These are phyloP conservation scores for Temnothorax curvispinosus DNA, from an alignment of 1,140 invertebrate genomes.

Conservation along the genomic window DNA sequence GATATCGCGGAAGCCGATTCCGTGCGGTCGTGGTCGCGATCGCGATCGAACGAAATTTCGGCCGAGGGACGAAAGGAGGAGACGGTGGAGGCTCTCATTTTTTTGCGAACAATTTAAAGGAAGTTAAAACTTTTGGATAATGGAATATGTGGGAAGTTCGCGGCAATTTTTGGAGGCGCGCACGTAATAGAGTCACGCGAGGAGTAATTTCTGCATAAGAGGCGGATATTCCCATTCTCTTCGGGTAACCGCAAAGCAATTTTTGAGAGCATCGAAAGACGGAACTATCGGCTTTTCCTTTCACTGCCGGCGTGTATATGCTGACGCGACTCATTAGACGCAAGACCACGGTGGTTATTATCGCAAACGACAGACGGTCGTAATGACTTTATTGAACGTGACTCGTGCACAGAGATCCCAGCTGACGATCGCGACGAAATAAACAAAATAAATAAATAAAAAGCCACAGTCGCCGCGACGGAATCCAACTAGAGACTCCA, in stretches of 20 bases:
- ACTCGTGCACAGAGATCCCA: conserved; percentile 2
- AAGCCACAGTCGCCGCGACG: background rate
- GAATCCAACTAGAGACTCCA: background rate
- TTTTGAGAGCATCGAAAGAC: conserved; percentile 17
- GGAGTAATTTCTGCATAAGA: background rate
- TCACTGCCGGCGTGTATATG: background rate
- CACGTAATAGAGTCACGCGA: background rate
- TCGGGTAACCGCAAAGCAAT: conserved; percentile 12
- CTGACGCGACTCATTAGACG: conserved; percentile 22
- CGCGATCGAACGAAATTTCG: conserved; percentile 10
- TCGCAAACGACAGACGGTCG: background rate
- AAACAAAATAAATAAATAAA: background rate
- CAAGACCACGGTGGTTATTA: conserved; percentile 5
- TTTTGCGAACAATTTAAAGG: background rate
- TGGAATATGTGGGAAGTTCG: background rate
- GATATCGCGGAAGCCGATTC: conserved; percentile 47
- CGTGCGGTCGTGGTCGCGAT: too few species aligned
- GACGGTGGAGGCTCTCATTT: background rate
- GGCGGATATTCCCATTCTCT: conserved; percentile 25
- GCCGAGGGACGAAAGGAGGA: background rate
- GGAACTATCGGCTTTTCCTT: conserved; percentile 6
- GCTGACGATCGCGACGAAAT: conserved; percentile 11
- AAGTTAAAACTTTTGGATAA: background rate
- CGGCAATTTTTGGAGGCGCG: background rate
- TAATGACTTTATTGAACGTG: conserved; percentile 31